Base-by-base conservation (phyloP, 2,113 vertebrate species). In the Channa maculata region DNA sequence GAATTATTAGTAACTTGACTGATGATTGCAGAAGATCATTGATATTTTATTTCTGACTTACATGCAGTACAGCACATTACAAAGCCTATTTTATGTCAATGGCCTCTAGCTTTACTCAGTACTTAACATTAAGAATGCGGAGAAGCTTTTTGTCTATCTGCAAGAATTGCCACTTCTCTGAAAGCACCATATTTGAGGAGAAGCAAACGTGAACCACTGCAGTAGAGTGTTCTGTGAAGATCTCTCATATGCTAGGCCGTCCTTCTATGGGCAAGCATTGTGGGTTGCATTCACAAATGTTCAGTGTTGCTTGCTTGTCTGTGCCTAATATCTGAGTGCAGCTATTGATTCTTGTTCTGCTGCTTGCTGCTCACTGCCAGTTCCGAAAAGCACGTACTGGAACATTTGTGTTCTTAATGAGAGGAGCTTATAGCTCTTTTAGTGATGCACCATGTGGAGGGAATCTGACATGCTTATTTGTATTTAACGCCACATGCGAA, bases 271-370 rank as follows among this genome's bases (percentile, higher is more conserved):
- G 58, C 34, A 71, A 73, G 55, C 61, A 60, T 63, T 65, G 55
- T 68, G 65, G 53, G 24, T 53, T 62, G 59, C 57, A 57, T 63
- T 72, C 41, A 43, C 66, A 64, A 70, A 37, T 55, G 8, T 63
- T 61, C 45, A 68, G 38, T 49, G 48, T 37, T 71, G 50, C 66
- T 39, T 58, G 70, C 48, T 75, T 69, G 63, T 8, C 43, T 75
- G 55, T 61, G 49, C 43, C 57, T 43, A 75, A 12, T 62, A 12
- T 74, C 49, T 76, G 44, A 75, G 64, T 77, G 61, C 49, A 66
- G 63, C 75, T 74, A 88, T 78, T 74, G 83, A 88, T 81, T 84
- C 37, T 4, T 43, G 24, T 65, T 57, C 53, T 67, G 62, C 57
- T 44, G 77, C 60, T 38, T 39, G 9, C 33, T 15, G 59, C 45